Evolutionary conservation across 2,888 invertebrate species (phyloP), one percentile per base, ranked within the genome.

Genomic region (Ormyrus pomaceus): DNA sequence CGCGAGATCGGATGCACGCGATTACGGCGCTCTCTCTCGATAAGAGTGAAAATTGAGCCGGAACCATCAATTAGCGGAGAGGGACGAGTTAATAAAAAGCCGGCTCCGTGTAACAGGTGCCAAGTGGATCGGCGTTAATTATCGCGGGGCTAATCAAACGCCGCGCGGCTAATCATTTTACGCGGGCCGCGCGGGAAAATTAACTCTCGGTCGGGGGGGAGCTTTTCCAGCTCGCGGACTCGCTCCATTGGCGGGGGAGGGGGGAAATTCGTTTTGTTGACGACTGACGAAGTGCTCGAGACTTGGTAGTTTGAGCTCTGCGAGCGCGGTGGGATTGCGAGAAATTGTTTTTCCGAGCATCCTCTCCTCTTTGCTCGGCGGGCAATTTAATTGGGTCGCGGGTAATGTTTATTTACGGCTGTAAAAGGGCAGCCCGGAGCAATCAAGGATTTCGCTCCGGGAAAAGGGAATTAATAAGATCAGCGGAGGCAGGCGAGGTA

Each of bases 41-140:
- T 19, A 19, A 19, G 19, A 53, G 61, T 61, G 68, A 68, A 75
- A 75, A 76, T 61, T 46, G 68, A 53, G 53, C 58, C 53, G 46
- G 68, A 53, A 53, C 75, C 55, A 75, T 75, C 59, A 75, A 75
- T 75, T 66, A 74, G 56, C 48, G n/a, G 19, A 45, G 45, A 7
- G 9, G 64, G 73, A 64, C 46, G n/a, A 73, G 64, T 73, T 73
- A 73, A 73, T 73, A 53, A 72, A 34, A 19, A 19, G 19, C 19
- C 19, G 19, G 19, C 19, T 19, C 19, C 19, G 19, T 1, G 19
- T 56, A 53, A 68, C 72, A 61, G 61, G 68, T 69, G 73, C 56
- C 45, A 65, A 78, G 72, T 13, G 72, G 51, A 19, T 19, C 19
- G 19, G 66, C 50, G 72, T 78, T 78, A 78, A 78, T 78, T 78